Conservation (phyloP, 2,888 invertebrate genomes). For the Andrena camellia region DNA sequence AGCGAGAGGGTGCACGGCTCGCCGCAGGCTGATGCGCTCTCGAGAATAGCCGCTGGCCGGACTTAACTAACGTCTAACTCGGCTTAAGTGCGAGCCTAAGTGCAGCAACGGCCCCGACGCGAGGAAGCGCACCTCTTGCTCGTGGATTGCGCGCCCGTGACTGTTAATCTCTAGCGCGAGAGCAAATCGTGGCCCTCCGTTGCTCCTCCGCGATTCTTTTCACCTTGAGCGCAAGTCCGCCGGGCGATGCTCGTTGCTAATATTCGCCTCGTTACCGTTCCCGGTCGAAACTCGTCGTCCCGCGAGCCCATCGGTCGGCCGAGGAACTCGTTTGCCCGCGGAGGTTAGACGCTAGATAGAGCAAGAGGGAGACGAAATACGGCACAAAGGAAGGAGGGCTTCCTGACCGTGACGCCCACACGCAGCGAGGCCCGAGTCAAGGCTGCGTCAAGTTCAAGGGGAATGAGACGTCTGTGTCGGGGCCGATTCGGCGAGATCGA, state of each 20-base stretch:
- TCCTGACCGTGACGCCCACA: constrained; percentile 21
- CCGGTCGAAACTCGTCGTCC: no score
- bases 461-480: constrained; percentile 42
- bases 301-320: constrained; percentile 3
- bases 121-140: constrained; percentile 41
- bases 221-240: constrained; percentile 6
- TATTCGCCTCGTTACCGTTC: constrained; percentile 73
- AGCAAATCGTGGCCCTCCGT: constrained; percentile 59
- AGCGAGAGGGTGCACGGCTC: background rate
- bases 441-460: constrained; percentile 55
- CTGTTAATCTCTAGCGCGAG: constrained; percentile 72
- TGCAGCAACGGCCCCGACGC: constrained; percentile 37
- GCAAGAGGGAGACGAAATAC: constrained; percentile 28
- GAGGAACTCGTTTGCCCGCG: constrained; percentile 45
- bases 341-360: constrained; percentile 37
- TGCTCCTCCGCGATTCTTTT: constrained; percentile 9
- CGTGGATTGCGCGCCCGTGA: constrained; percentile 22
- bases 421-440: constrained; percentile 23
- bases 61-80: constrained; percentile 67
- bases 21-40: constrained; percentile 25
- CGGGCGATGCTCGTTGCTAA: constrained; percentile 52
- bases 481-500: constrained; percentile 46
- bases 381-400: constrained; percentile 13
- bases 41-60: constrained; percentile 45
- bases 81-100: constrained; percentile 59